These are phyloP conservation scores for Nannoperca australis DNA, from an alignment of 2,797 vertebrate species.

Conservation along the genomic window DNA sequence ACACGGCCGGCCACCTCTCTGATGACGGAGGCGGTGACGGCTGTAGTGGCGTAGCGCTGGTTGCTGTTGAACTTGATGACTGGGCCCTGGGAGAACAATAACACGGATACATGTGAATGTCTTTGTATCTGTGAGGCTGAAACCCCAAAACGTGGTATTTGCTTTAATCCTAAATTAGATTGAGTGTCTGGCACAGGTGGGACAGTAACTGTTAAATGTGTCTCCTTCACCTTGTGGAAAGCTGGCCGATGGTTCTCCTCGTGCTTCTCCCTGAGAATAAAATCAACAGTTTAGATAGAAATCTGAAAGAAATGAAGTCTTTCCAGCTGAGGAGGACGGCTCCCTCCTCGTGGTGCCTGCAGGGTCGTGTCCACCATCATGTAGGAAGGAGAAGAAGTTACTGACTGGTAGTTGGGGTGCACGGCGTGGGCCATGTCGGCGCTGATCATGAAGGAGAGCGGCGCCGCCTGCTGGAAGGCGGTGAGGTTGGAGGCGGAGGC, in stretches of 20 bases:
- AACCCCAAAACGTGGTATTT: not conserved
- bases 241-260: constrained; percentile 95
- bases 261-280: constrained; percentile 91
- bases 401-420: constrained; percentile 97
- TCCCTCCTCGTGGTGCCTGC: too few species aligned
- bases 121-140: not conserved
- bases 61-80: constrained; percentile 98
- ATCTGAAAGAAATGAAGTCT: not conserved
- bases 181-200: too few species aligned
- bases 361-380: too few species aligned
- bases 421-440: constrained; percentile 97
- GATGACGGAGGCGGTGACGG: constrained; percentile 91
- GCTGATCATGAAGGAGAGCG: constrained; percentile 97
- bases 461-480: constrained; percentile 93
- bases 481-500: constrained; percentile 86
- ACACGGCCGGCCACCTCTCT: constrained; percentile 89
- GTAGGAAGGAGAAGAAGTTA: constrained; percentile 37
- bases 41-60: constrained; percentile 96
- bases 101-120: not conserved
- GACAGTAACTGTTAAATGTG: too few species aligned
- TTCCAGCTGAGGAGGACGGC: too few species aligned
- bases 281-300: not conserved
- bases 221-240: constrained; percentile 91
- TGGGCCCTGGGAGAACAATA: constrained; percentile 87
- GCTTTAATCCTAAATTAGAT: not conserved